These are phyloP conservation scores for Cephalotes varians DNA, from an alignment of 2,888 invertebrate species.

Conservation along the genomic window DNA sequence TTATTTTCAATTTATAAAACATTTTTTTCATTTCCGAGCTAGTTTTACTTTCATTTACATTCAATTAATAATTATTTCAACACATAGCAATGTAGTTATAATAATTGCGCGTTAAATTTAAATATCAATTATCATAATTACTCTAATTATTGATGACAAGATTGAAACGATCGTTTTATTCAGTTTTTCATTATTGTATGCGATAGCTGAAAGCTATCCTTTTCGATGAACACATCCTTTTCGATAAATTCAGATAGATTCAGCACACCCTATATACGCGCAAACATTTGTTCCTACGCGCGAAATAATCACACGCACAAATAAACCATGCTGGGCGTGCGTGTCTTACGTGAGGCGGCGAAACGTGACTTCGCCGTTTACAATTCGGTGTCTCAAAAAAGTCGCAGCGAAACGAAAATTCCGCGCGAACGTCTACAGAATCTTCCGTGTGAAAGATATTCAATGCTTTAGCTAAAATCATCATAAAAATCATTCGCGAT, in stretches of 20 bases:
- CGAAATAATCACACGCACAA: slow-evolving; percentile 44
- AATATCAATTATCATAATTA: no score
- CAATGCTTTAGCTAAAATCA: background rate
- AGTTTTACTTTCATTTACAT: background rate
- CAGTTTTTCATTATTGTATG: background rate
- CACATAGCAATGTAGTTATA: no score
- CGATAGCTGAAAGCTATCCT: no score
- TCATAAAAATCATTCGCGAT: slow-evolving; percentile 5
- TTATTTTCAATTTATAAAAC: no score
- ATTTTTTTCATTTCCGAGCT: no score
- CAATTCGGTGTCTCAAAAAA: slow-evolving; percentile 39
- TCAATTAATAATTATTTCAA: background rate
- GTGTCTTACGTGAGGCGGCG: slow-evolving; percentile 59
- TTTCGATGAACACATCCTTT: no score
- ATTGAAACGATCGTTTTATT: background rate
- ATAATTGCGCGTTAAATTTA: no score
- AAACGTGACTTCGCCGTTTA: slow-evolving; percentile 50
- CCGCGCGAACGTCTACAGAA: no score
- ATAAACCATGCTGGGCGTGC: slow-evolving; percentile 49
- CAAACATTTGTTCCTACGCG: slow-evolving; percentile 51
- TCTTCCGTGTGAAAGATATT: background rate
- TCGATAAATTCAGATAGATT: background rate
- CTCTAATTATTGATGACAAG: background rate
- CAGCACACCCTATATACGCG: slow-evolving; percentile 37
- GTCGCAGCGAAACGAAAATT: slow-evolving; percentile 4